Percentiles rank a stretch among this genome's conserved stretches.
Evolutionary conservation across 2,888 invertebrate genomes (phyloP).

Genomic region (Ormyrus rosae): DNA sequence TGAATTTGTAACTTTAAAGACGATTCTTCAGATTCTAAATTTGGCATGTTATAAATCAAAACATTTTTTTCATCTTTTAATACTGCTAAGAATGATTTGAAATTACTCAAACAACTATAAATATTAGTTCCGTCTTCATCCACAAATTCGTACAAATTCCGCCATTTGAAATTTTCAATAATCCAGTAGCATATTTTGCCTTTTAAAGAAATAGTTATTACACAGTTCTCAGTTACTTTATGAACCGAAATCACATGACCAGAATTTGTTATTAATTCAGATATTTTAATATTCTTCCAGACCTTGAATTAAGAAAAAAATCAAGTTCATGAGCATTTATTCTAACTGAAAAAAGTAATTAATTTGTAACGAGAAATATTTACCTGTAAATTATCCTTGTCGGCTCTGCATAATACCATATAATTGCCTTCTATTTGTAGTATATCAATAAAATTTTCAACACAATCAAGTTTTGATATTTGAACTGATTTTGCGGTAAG

Average conservation of each 20-base stretch:
- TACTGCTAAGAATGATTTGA: constrained; percentile 63
- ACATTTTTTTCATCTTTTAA: constrained; percentile 61
- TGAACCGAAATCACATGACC: constrained; percentile 65
- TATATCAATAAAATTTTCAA: constrained; percentile 53
- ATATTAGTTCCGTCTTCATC: constrained; percentile 55
- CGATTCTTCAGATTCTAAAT: constrained; percentile 56
- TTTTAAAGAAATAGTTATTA: constrained; percentile 64
- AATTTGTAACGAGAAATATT: constrained; percentile 15
- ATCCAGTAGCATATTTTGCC: constrained; percentile 65
- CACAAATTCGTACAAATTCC: constrained; percentile 36
- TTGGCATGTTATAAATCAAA: constrained; percentile 59
- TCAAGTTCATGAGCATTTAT: background rate
- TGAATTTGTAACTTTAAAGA: constrained; percentile 39
- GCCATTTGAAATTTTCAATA: constrained; percentile 58
- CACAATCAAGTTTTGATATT: constrained; percentile 49
- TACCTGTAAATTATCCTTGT: constrained; percentile 61
- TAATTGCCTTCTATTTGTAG: constrained; percentile 43
- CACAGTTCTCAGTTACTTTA: constrained; percentile 60
- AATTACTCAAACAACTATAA: constrained; percentile 64
- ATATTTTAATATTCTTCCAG: constrained; percentile 59
- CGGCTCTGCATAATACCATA: constrained; percentile 58
- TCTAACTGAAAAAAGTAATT: background rate
- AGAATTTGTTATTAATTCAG: constrained; percentile 59
- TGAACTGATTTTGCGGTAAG: constrained; percentile 34
- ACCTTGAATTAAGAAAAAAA: constrained; percentile 56